phyloP scores from a whole-genome alignment of 2,888 invertebrate species.

The Trisateles emortualis region DNA sequence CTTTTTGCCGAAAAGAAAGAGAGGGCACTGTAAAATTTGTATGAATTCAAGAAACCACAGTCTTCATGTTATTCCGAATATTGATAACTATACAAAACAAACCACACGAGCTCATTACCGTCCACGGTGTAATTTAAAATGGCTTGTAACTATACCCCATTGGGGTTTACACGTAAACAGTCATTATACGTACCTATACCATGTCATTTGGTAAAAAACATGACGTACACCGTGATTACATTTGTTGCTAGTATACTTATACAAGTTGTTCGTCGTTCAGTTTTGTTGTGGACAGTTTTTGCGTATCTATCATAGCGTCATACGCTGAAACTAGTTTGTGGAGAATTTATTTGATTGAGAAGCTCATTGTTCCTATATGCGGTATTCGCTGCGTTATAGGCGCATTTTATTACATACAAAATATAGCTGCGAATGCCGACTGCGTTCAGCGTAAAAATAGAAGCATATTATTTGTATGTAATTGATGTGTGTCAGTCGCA shows the following conservation, averaged over 20 bases:
- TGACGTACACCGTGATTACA: conserved; percentile 61
- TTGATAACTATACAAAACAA: conserved; percentile 30
- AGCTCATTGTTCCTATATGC: no score
- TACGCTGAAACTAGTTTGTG: no score
- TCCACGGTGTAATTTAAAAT: conserved; percentile 34
- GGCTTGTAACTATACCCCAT: conserved; percentile 35
- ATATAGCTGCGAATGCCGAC: no score
- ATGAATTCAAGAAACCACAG: no score
- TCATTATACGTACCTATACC: conserved; percentile 56
- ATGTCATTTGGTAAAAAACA: conserved; percentile 68
- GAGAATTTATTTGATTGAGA: no score
- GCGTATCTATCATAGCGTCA: conserved; percentile 8
- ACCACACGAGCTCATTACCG: conserved; percentile 28
- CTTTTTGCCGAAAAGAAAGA: no score
- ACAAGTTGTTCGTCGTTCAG: conserved; percentile 14
- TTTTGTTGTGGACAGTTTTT: conserved; percentile 21
- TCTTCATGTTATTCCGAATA: neutral
- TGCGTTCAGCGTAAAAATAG: no score
- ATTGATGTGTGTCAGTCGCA: no score
- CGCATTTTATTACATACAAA: no score
- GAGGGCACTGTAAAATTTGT: no score
- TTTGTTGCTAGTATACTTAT: conserved; percentile 50
- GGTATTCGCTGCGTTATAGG: no score
- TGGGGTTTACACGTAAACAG: conserved; percentile 40
- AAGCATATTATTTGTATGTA: no score